Conservation (phyloP, 2,113 vertebrate genomes). For the Rhagologus leucostigma region DNA sequence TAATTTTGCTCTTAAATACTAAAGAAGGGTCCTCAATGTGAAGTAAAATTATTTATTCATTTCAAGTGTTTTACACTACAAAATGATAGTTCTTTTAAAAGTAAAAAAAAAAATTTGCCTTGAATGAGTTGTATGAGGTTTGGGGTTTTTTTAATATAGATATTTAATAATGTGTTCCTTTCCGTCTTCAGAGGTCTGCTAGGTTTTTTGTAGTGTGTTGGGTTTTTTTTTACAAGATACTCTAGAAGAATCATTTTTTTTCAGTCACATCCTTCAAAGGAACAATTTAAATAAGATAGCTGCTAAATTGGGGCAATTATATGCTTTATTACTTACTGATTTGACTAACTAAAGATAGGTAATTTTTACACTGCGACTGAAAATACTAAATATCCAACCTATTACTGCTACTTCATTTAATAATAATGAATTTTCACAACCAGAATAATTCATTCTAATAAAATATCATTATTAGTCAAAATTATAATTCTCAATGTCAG, state of each 20-base stretch:
- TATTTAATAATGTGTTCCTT: background rate
- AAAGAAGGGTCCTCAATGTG: background rate
- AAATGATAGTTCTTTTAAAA: background rate
- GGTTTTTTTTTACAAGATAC: fast-evolving
- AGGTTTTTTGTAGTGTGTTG: background rate
- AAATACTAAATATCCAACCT: background rate
- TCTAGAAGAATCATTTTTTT: background rate
- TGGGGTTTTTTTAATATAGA: no score
- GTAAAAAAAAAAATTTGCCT: background rate
- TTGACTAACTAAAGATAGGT: background rate
- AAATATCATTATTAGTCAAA: background rate
- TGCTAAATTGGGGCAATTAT: background rate
- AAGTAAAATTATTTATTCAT: background rate
- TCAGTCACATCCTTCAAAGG: background rate
- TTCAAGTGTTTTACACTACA: background rate
- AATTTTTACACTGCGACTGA: background rate
- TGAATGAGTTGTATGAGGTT: background rate
- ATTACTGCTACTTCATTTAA: background rate
- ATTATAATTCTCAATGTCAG: background rate
- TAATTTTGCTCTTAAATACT: background rate
- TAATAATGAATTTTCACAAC: background rate
- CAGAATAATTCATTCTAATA: background rate
- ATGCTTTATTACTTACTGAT: background rate
- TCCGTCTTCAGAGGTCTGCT: background rate
- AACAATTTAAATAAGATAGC: background rate